Evolutionary conservation across 2,888 invertebrate species (phyloP).

Genomic region (Napeogenes inachia): DNA sequence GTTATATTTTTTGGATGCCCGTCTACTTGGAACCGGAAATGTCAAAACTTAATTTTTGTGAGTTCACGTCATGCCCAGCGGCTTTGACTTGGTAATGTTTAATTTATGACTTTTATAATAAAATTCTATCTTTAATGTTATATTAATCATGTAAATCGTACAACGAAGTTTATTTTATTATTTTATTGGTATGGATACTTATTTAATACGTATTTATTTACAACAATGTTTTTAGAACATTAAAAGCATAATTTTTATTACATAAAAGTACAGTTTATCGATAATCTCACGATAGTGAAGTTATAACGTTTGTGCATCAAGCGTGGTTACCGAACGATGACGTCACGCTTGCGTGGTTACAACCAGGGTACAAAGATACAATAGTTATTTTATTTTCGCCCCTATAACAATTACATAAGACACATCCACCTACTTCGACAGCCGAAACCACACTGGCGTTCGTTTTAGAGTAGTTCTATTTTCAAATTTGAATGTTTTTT

Average conservation of each 20-base stretch:
- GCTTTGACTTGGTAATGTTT: constrained; percentile 13
- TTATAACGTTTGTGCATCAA: constrained; percentile 55
- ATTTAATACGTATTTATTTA: no score
- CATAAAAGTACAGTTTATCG: constrained; percentile 43
- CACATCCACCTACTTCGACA: constrained; percentile 29
- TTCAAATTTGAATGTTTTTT: constrained; percentile 68
- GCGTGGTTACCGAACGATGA: constrained; percentile 71
- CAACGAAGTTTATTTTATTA: no score
- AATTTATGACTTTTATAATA: neutral
- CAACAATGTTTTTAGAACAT: constrained; percentile 8
- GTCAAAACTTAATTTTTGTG: constrained; percentile 37
- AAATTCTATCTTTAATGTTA: neutral
- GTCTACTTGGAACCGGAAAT: constrained; percentile 40
- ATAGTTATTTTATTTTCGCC: constrained; percentile 34
- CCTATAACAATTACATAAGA: constrained; percentile 34
- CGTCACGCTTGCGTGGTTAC: constrained; percentile 63
- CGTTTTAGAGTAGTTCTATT: constrained; percentile 49
- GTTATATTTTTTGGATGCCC: constrained; percentile 19
- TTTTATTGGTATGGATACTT: no score
- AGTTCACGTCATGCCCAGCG: constrained; percentile 34
- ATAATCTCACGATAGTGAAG: constrained; percentile 53
- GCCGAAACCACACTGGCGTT: constrained; percentile 40
- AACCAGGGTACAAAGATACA: constrained; percentile 33
- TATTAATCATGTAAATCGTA: no score
- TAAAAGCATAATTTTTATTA: constrained; percentile 30